Evolutionary conservation across 2,797 vertebrate species (phyloP).

Genomic region (Urosaurus nigricauda): DNA sequence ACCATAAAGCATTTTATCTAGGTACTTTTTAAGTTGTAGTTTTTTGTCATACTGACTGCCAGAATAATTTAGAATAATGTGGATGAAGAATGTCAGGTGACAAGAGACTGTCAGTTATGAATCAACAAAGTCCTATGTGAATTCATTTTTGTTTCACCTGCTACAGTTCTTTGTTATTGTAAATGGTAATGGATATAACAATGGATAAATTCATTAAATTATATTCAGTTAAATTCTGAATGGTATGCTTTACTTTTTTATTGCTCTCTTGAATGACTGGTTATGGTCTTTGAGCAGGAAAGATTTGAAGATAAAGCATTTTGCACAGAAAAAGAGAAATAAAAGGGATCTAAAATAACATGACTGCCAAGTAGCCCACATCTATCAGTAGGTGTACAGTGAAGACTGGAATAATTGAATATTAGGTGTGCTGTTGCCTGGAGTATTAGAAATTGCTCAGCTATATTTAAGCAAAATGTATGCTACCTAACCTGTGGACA

Average conservation of each 20-base stretch:
- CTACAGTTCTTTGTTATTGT: not conserved
- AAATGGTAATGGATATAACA: not conserved
- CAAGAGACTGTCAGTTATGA: not conserved
- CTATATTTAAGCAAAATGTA: not conserved
- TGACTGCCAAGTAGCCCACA: not conserved
- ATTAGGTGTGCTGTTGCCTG: not conserved
- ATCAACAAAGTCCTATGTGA: not conserved
- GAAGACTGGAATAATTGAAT: not conserved
- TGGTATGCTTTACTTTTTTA: not conserved
- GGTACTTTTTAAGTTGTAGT: not conserved
- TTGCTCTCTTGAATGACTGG: not conserved
- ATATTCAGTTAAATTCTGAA: not conserved
- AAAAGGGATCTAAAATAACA: not conserved
- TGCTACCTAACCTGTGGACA: not conserved
- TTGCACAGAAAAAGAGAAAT: not conserved
- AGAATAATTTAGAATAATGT: not conserved
- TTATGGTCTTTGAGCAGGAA: not conserved
- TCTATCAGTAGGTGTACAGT: not conserved
- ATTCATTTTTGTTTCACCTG: not conserved
- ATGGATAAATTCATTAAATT: not conserved
- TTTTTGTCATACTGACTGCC: not conserved
- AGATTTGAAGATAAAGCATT: not conserved
- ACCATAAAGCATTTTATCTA: not conserved
- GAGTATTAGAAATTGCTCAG: not conserved
- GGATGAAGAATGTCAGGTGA: not conserved